These are phyloP conservation scores for Edolisoma coerulescens DNA, from an alignment of 2,113 vertebrate genomes.

Conservation along the genomic window DNA sequence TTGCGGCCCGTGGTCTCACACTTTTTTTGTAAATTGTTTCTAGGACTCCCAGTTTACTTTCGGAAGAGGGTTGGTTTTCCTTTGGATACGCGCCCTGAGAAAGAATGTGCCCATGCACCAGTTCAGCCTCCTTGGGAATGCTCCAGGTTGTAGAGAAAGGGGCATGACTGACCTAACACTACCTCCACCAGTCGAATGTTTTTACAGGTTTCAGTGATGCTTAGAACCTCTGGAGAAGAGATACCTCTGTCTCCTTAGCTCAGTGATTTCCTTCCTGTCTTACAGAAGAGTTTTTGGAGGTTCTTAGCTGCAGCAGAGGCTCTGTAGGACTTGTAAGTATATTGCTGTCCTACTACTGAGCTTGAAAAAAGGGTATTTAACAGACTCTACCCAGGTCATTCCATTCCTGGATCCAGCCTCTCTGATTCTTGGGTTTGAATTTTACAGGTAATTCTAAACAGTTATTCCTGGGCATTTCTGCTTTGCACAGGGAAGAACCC, in stretches of 20 bases:
- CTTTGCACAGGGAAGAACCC: not conserved
- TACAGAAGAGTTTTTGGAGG: not conserved
- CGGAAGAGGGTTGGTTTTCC: not conserved
- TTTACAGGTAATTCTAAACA: not conserved
- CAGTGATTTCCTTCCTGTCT: not conserved
- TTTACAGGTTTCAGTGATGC: not conserved
- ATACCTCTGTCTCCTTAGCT: not conserved
- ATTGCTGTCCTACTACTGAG: not conserved
- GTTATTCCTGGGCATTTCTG: not conserved
- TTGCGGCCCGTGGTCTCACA: not conserved
- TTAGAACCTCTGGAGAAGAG: not conserved
- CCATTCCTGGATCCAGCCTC: not conserved
- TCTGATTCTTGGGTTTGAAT: not conserved
- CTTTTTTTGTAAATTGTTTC: not conserved
- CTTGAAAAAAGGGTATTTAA: not conserved
- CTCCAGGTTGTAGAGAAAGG: not conserved
- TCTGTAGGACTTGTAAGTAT: not conserved
- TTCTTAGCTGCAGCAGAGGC: not conserved
- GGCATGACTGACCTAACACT: not conserved
- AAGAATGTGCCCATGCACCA: not conserved
- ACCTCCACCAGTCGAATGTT: not conserved
- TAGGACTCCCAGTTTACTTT: not conserved
- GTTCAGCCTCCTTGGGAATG: not conserved
- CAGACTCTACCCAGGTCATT: not conserved
- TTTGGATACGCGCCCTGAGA: not conserved